A percentile compares a stretch with the other conserved stretches of the same genome.
Conservation (phyloP, 2,888 invertebrate species). For the Oxytorus armatus region DNA sequence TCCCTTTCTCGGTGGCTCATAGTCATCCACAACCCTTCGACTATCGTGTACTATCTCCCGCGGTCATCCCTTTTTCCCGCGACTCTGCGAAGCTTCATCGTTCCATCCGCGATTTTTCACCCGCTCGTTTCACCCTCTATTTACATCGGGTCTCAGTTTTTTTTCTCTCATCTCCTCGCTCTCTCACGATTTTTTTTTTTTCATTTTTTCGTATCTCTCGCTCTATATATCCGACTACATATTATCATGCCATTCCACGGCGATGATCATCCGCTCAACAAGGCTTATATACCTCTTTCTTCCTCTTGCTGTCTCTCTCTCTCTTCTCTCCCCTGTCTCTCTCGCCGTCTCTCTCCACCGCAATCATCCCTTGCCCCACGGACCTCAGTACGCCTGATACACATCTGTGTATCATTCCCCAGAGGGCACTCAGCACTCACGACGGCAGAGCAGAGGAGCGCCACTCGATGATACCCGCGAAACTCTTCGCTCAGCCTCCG, state of each 20-base stretch:
- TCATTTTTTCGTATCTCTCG: slow-evolving; percentile 34
- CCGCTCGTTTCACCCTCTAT: slow-evolving; percentile 54
- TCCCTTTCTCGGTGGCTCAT: slow-evolving; percentile 28
- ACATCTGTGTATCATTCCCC: slow-evolving; percentile 34
- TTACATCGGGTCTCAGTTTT: slow-evolving; percentile 56
- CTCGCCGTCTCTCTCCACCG: slow-evolving; percentile 47
- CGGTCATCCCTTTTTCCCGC: slow-evolving; percentile 27
- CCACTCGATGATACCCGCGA: slow-evolving; percentile 13
- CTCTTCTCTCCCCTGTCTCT: slow-evolving; percentile 12
- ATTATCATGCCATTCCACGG: slow-evolving; percentile 79
- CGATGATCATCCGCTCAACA: slow-evolving; percentile 78
- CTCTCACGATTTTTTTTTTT: too few species aligned
- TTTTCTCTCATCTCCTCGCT: slow-evolving; percentile 59
- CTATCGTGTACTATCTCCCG: slow-evolving; percentile 32
- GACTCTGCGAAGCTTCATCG: slow-evolving; percentile 25
- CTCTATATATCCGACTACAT: slow-evolving; percentile 73
- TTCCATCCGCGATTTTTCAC: slow-evolving; percentile 57
- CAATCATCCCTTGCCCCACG: not conserved
- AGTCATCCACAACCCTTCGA: slow-evolving; percentile 29
- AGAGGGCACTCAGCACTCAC: slow-evolving; percentile 46
- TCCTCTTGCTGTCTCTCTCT: slow-evolving; percentile 15
- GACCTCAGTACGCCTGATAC: slow-evolving; percentile 13
- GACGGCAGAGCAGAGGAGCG: not conserved
- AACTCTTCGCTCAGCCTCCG: slow-evolving; percentile 31
- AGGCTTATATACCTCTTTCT: slow-evolving; percentile 72